These are phyloP conservation scores for Knipowitschia caucasica DNA, from an alignment of 2,797 vertebrate genomes.

Conservation along the genomic window DNA sequence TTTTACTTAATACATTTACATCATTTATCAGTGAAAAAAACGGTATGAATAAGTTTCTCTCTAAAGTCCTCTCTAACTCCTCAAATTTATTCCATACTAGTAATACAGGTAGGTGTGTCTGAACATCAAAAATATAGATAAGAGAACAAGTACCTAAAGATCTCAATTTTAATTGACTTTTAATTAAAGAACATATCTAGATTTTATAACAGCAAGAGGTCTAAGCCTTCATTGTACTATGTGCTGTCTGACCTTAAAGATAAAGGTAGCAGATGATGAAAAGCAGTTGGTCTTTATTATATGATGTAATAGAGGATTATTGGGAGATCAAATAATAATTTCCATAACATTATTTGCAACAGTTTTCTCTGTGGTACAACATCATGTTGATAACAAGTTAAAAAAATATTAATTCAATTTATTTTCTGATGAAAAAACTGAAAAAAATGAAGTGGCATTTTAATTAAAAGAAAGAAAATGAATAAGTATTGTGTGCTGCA, in stretches of 20 bases:
- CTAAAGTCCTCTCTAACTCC: neutral
- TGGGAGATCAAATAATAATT: conserved; percentile 3
- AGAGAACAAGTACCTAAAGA: neutral
- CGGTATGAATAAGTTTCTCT: no score
- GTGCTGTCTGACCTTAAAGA: conserved; percentile 5
- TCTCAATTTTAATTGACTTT: neutral
- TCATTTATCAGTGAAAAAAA: no score
- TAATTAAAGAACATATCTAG: neutral
- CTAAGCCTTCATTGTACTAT: conserved; percentile 1
- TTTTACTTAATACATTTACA: no score
- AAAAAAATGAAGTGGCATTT: neutral
- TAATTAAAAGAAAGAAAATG: neutral
- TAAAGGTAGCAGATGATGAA: conserved; percentile 8
- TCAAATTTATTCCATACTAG: neutral
- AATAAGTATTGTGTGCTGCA: neutral
- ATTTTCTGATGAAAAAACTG: neutral
- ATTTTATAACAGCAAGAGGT: neutral
- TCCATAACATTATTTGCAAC: conserved; percentile 13
- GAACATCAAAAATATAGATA: neutral
- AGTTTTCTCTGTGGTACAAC: neutral
- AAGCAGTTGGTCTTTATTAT: conserved; percentile 9
- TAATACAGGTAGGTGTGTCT: neutral
- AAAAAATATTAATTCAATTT: no score
- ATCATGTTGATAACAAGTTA: neutral
- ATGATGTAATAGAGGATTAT: conserved; percentile 10